Evolutionary conservation across 1,140 invertebrate genomes (phyloP).

Genomic region (Philotrypesis tridentata): DNA sequence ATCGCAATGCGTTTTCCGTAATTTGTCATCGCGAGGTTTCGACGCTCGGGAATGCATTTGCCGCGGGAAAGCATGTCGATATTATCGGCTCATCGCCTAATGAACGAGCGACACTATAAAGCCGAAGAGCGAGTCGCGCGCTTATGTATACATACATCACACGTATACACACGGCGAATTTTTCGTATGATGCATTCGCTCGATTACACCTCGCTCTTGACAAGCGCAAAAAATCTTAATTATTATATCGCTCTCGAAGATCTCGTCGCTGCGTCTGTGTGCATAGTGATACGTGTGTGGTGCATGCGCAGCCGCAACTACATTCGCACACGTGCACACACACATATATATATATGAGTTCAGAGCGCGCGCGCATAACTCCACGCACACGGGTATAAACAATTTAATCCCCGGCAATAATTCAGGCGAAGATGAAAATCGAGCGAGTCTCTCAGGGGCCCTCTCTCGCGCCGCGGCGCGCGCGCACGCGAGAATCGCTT

Average conservation of each 20-base stretch:
- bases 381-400: slow-evolving; percentile 2
- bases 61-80: too few relatives aligned
- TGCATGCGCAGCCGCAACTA: too few relatives aligned
- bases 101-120: background rate
- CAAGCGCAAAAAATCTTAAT: slow-evolving; percentile 11
- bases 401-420: slow-evolving; percentile 39
- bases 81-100: background rate
- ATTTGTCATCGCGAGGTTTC: background rate
- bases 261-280: background rate
- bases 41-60: background rate
- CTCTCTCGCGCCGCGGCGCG: too few relatives aligned
- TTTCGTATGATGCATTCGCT: too few relatives aligned
- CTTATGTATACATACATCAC: background rate
- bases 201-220: background rate
- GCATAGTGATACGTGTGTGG: too few relatives aligned
- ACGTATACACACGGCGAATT: too few relatives aligned
- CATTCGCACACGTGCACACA: too few relatives aligned
- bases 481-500: slow-evolving; percentile 22
- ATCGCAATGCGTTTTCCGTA: too few relatives aligned
- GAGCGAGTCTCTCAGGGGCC: background rate
- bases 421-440: slow-evolving; percentile 39
- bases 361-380: background rate
- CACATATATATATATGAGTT: background rate
- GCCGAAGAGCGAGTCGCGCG: background rate
- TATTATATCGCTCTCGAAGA: slow-evolving; percentile 8